These are phyloP conservation scores for Heliconius aoede DNA, from an alignment of 2,888 invertebrate species.

Conservation along the genomic window DNA sequence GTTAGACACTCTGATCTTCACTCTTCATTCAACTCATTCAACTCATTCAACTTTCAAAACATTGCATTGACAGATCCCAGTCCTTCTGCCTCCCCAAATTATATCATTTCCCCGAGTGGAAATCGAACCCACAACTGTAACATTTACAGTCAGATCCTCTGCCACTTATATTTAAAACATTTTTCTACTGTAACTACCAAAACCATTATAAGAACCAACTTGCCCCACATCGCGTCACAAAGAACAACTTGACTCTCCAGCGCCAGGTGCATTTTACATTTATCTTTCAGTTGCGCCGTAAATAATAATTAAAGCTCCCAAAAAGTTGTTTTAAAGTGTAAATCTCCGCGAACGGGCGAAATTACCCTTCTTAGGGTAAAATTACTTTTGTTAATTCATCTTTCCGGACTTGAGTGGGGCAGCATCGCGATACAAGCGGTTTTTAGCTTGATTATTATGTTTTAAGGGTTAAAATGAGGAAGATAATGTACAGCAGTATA, in stretches of 20 bases:
- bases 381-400: slow-evolving; percentile 33
- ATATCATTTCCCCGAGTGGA: no score
- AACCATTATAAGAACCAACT: neutral
- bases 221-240: slow-evolving; percentile 8
- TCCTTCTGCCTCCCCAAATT: no score
- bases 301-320: slow-evolving; percentile 34
- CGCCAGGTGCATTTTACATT: slow-evolving; percentile 33
- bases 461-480: slow-evolving; percentile 1
- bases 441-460: slow-evolving; percentile 21
- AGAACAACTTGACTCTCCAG: slow-evolving; percentile 23
- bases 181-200: neutral
- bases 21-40: no score
- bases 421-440: slow-evolving; percentile 20
- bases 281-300: slow-evolving; percentile 33
- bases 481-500: neutral
- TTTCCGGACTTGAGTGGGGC: slow-evolving; percentile 20
- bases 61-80: no score
- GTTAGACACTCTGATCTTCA: neutral
- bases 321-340: slow-evolving; percentile 36
- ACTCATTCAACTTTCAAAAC: no score
- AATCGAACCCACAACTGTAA: no score
- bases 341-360: slow-evolving; percentile 24
- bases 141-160: no score
- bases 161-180: neutral
- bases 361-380: slow-evolving; percentile 30